phyloP scores from a whole-genome alignment of 2,888 invertebrate genomes.

The Notodonta ziczac region DNA sequence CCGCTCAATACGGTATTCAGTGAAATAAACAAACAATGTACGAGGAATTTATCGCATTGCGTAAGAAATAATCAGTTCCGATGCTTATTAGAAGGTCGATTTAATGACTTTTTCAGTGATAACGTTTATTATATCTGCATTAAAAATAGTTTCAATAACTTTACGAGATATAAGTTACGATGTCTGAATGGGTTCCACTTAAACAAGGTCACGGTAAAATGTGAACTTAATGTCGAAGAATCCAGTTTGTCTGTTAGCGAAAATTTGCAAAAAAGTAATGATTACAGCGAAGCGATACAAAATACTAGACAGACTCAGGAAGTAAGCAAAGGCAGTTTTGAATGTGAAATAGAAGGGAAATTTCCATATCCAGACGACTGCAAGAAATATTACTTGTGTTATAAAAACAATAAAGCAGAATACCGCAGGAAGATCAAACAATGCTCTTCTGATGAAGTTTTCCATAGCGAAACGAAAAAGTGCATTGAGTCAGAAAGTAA shows the following conservation, averaged over 20 bases:
- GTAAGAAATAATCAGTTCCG: constrained; percentile 74
- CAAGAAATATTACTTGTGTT: constrained; percentile 75
- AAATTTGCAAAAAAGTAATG: constrained; percentile 37
- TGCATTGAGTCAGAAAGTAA: constrained; percentile 65
- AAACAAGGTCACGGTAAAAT: constrained; percentile 59
- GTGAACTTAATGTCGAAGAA: constrained; percentile 42
- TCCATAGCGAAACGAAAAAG: constrained; percentile 62
- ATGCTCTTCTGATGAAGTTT: constrained; percentile 73
- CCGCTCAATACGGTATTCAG: constrained; percentile 75
- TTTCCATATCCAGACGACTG: constrained; percentile 61
- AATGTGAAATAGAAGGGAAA: constrained; percentile 44
- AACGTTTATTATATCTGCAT: constrained; percentile 76
- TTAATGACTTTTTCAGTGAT: constrained; percentile 60
- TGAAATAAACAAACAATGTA: constrained; percentile 73
- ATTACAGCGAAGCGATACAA: constrained; percentile 29
- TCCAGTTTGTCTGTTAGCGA: constrained; percentile 29
- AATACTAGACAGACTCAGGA: constrained; percentile 24
- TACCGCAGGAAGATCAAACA: constrained; percentile 63
- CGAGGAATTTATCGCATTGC: constrained; percentile 76
- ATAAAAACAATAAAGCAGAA: constrained; percentile 50
- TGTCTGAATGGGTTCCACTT: constrained; percentile 66
- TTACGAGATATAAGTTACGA: constrained; percentile 66
- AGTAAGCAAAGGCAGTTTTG: constrained; percentile 21
- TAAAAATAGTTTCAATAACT: constrained; percentile 46
- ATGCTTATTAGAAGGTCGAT: constrained; percentile 73